Base-by-base conservation (phyloP, 2,888 invertebrate genomes). In the Agrochola circellaris region DNA sequence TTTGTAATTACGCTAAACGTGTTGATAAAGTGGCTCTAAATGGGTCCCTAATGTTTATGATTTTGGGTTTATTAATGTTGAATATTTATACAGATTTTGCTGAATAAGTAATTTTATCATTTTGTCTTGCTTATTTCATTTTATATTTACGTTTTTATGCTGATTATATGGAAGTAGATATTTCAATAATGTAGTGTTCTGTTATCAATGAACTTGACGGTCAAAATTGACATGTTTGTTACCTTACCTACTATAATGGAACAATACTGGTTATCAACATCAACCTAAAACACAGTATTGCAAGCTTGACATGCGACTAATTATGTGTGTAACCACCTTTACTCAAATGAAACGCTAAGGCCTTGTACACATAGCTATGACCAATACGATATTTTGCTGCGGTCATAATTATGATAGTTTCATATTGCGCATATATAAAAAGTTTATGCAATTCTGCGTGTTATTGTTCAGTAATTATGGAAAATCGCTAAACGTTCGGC, bases 1-100 rank as follows among this genome's bases (percentile, higher is more conserved):
- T 79, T 62, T 48, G 45, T 79, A 56, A 79, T 79, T 48, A 79
- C 60, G 15, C 11, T 73, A 48, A 79, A 56, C 48, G 66, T 62
- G 66, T 56, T 73, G 38, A 73, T 79, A 38, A 73, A 79, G 61
- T 56, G 73, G 20, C 38, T 61, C 34, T 56, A 61, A 79, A 67
- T 77, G 56, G 56, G 38, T n/a, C 38, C 26, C 9, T 48, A 48
- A 66, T 56, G 65, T 60, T 77, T 62, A 67, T 67, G n/a, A 56
- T 62, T 62, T 72, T 26, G n/a, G 20, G 45, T 66, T 78, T 20
- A 66, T 77, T 54, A 61, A 45, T 45, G n/a, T 2, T 72, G n/a
- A 26, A 68, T 54, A 26, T 66, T 51, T 60, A 26, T 30, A 30
- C 13, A 75, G 65, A 3, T n/a, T 51, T 61, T 30, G 26, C 30